These are phyloP conservation scores for Zoanthus sociatus DNA, from an alignment of 92 coral and sea anemone genomes.

Conservation along the genomic window DNA sequence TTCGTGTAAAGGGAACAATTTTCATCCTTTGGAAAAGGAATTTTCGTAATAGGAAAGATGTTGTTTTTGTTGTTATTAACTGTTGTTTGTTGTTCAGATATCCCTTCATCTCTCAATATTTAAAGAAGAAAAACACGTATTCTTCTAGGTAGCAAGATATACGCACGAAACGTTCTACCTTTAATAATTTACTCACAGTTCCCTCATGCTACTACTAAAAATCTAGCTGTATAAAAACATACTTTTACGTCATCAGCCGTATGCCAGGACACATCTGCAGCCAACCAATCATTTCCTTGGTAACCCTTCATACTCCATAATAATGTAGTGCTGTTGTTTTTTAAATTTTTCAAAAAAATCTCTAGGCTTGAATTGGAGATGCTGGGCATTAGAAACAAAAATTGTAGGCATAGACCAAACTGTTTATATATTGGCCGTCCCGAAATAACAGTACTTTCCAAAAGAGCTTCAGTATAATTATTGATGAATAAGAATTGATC, in stretches of 20 bases:
- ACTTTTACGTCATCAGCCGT: conserved; percentile 23
- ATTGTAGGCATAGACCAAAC: conserved; percentile 22
- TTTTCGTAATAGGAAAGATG: too few species aligned
- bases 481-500: conserved; percentile 6
- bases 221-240: not conserved
- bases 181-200: too few species aligned
- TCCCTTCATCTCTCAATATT: too few species aligned
- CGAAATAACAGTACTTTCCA: conserved; percentile 10
- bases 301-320: conserved; percentile 37
- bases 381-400: conserved; percentile 12
- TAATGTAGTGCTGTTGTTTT: not conserved
- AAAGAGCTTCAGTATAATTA: conserved; percentile 13
- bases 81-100: too few species aligned
- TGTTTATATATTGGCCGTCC: conserved; percentile 24
- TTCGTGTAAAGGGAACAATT: too few species aligned
- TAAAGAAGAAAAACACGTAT: too few species aligned
- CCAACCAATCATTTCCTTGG: conserved; percentile 24
- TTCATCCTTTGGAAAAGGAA: too few species aligned
- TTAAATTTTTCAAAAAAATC: not conserved
- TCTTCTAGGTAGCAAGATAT: too few species aligned
- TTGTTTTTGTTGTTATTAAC: too few species aligned
- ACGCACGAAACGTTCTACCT: too few species aligned
- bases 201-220: too few species aligned
- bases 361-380: conserved; percentile 15
- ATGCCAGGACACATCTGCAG: conserved; percentile 21